These are phyloP conservation scores for Melanargia galathea DNA, from an alignment of 2,888 invertebrate species.

Conservation along the genomic window DNA sequence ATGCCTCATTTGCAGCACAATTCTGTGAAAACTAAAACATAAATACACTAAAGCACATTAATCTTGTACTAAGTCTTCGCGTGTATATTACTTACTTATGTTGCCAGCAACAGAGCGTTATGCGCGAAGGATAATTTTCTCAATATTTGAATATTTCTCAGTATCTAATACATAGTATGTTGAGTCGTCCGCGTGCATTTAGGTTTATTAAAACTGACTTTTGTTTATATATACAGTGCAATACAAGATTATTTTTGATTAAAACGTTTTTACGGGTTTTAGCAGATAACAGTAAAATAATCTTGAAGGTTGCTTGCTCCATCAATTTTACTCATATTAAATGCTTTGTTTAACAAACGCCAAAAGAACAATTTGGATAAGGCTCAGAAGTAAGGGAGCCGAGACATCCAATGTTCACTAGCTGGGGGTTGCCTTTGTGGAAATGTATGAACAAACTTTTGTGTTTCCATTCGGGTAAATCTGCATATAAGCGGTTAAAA, in stretches of 20 bases:
- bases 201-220: too few species aligned
- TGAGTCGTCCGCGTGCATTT: too few species aligned
- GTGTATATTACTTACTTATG: background rate
- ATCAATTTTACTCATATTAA: background rate
- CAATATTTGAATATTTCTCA: too few species aligned
- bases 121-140: too few species aligned
- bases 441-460: slow-evolving; percentile 28
- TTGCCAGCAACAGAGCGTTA: too few species aligned
- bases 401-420: slow-evolving; percentile 19
- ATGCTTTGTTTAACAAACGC: background rate
- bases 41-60: slow-evolving; percentile 24
- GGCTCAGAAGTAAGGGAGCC: slow-evolving; percentile 19
- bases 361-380: slow-evolving; percentile 29
- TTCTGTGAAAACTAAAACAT: slow-evolving; percentile 24
- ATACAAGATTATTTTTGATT: too few species aligned
- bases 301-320: too few species aligned
- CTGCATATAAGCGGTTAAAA: slow-evolving; percentile 32
- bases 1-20: slow-evolving; percentile 28
- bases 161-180: too few species aligned
- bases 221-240: too few species aligned
- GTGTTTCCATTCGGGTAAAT: slow-evolving; percentile 35
- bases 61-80: background rate
- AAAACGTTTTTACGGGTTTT: too few species aligned
- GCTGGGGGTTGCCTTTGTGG: slow-evolving; percentile 32
- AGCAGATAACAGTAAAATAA: too few species aligned